Evolutionary conservation across 1,140 invertebrate genomes (phyloP).

Genomic region (Drosophila erecta): DNA sequence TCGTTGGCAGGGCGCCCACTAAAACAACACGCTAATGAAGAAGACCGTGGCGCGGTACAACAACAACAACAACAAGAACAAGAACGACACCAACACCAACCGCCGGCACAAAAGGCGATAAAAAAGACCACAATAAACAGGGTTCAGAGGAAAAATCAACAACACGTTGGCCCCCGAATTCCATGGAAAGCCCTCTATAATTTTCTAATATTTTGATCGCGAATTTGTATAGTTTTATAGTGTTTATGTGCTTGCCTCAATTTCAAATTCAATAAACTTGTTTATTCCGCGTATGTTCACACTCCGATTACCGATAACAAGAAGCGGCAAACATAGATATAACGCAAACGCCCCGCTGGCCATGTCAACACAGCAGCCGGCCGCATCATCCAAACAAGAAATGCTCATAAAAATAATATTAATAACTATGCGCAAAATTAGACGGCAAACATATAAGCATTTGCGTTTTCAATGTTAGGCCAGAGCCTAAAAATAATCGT

Average conservation of each 20-base stretch:
- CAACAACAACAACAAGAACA: conserved; percentile 9
- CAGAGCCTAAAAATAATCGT: conserved; percentile 66
- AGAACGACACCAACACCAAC: neutral
- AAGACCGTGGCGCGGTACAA: conserved; percentile 48
- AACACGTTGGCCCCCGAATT: conserved; percentile 44
- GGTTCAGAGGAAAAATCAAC: conserved; percentile 1
- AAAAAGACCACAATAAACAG: conserved; percentile 44
- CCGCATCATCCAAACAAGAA: conserved; percentile 38
- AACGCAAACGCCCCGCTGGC: conserved; percentile 55
- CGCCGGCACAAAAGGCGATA: conserved; percentile 12
- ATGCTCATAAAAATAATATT: conserved; percentile 52
- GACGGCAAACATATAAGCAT: conserved; percentile 46
- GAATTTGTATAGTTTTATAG: neutral
- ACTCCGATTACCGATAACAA: conserved; percentile 23
- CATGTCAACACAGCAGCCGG: conserved; percentile 31
- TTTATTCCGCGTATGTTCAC: conserved; percentile 1
- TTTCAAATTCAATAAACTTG: neutral
- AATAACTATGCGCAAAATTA: conserved; percentile 67
- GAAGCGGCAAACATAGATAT: conserved; percentile 17
- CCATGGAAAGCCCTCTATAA: conserved; percentile 53
- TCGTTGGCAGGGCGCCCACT: conserved; percentile 83
- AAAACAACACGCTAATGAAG: conserved; percentile 74
- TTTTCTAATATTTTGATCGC: conserved; percentile 14
- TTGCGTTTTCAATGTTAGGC: conserved; percentile 77
- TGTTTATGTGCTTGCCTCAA: conserved; percentile 12